Evolutionary conservation across 1,140 invertebrate species (phyloP).

Genomic region (Brachionus rubens): DNA sequence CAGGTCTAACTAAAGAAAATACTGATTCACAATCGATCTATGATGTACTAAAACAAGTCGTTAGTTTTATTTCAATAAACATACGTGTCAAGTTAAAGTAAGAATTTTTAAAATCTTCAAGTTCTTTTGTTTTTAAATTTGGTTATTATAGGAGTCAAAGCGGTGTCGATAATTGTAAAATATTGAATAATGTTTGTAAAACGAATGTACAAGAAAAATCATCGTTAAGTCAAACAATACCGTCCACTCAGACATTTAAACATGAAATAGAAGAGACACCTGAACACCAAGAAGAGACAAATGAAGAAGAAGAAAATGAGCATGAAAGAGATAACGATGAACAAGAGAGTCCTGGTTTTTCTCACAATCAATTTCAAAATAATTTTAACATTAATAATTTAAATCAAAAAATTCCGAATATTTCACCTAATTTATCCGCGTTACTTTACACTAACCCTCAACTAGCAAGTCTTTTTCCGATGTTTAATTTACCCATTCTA

Average conservation of each 20-base stretch:
- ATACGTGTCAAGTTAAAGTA: background rate
- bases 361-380: background rate
- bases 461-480: constrained; percentile 13
- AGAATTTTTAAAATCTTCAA: background rate
- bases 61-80: constrained; percentile 14
- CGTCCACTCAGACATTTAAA: too few species aligned
- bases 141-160: background rate
- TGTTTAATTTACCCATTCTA: constrained; percentile 22
- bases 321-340: background rate
- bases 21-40: background rate
- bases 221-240: too few species aligned
- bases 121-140: background rate
- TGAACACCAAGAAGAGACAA: background rate
- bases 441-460: constrained; percentile 22
- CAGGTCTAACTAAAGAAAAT: background rate
- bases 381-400: background rate
- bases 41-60: constrained; percentile 13
- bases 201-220: too few species aligned
- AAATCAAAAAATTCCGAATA: background rate
- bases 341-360: too few species aligned
- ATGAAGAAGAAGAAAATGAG: constrained; percentile 1
- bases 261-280: background rate
- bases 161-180: background rate
- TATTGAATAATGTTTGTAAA: too few species aligned
- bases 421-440: constrained; percentile 5